phyloP scores from a whole-genome alignment of 2,113 vertebrate genomes.

The Gymnobelideus leadbeateri region DNA sequence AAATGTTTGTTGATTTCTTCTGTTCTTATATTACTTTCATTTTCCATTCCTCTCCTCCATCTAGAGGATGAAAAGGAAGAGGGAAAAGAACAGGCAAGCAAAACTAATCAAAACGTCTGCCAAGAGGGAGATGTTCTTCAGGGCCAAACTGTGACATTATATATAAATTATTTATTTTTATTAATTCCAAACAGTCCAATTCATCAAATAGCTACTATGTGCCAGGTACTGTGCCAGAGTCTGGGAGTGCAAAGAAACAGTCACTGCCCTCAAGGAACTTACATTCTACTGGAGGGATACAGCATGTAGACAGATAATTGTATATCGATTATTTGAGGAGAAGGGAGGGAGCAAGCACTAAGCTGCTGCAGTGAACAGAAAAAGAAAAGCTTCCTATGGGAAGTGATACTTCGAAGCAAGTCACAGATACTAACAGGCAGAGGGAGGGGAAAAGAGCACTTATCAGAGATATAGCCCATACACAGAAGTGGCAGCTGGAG shows the following conservation, averaged over 20 bases:
- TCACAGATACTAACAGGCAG: not conserved
- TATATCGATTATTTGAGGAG: not conserved
- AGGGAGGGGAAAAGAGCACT: not conserved
- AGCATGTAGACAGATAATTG: not conserved
- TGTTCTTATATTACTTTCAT: constrained; percentile 32
- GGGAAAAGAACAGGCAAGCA: not conserved
- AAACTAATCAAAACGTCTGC: not conserved
- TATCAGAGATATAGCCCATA: not conserved
- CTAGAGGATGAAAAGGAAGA: not conserved
- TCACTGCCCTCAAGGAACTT: not conserved
- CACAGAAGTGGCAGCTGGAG: not conserved
- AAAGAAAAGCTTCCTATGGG: not conserved
- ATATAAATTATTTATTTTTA: not conserved
- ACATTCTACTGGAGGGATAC: not conserved
- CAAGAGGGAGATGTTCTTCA: not conserved
- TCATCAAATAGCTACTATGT: not conserved
- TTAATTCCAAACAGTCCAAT: not conserved
- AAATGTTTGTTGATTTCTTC: not conserved
- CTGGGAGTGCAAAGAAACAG: not conserved
- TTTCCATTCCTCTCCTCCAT: constrained; percentile 34
- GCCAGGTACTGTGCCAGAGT: not conserved
- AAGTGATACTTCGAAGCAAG: not conserved
- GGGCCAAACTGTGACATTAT: not conserved
- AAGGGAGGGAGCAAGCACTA: not conserved
- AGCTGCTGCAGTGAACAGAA: not conserved